phyloP scores from a whole-genome alignment of 2,113 vertebrate species.

The Rhea pennata region DNA sequence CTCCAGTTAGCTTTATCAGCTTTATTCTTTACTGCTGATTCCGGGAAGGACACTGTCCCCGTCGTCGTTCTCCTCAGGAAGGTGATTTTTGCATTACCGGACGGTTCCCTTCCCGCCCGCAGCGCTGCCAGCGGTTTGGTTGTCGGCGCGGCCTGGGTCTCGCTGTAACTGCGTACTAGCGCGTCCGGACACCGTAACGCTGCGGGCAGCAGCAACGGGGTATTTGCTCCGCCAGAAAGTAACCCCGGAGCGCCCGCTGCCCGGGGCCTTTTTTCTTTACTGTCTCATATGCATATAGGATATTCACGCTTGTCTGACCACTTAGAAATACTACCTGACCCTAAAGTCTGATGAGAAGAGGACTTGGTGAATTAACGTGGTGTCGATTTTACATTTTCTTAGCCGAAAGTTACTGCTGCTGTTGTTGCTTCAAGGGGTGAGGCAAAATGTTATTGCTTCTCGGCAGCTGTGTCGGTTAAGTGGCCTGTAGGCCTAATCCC shows the following conservation, averaged over 20 bases:
- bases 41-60: background rate
- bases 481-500: conserved; percentile 26
- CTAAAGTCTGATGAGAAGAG: background rate
- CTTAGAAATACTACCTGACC: background rate
- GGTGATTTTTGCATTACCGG: conserved; percentile 14
- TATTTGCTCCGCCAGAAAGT: conserved; percentile 45
- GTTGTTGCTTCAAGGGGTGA: conserved; percentile 19
- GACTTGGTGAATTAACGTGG: background rate
- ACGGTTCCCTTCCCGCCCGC: conserved; percentile 35
- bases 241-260: background rate
- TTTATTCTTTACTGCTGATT: background rate
- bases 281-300: background rate
- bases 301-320: background rate
- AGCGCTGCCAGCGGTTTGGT: conserved; percentile 26
- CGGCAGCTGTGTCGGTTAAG: conserved; percentile 37
- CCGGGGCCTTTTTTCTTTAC: background rate
- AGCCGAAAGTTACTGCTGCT: background rate
- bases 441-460: conserved; percentile 58
- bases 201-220: conserved; percentile 56
- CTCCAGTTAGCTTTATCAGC: background rate
- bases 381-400: background rate
- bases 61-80: conserved; percentile 29
- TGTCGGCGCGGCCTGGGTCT: conserved; percentile 52
- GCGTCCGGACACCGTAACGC: conserved; percentile 36
- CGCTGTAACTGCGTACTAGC: conserved; percentile 12